Base-by-base conservation (phyloP, 2,113 vertebrate species). In the Mustela lutreola region DNA sequence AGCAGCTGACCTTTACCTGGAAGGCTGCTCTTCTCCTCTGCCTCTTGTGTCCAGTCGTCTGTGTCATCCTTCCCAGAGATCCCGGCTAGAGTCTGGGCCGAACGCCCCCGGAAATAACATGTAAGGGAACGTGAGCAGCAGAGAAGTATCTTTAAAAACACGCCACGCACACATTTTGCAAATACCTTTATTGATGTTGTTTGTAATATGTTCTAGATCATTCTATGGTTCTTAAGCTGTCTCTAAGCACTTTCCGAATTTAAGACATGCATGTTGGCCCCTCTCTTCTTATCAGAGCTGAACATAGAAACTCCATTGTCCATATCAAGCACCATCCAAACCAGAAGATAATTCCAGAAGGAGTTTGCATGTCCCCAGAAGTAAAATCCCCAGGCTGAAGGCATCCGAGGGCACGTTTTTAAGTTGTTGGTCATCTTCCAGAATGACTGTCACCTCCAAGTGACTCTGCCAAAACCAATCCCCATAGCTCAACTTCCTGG, bases 141-240 rank as follows among this genome's bases (percentile, higher is more conserved):
- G 97, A 91, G 80, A 97, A 97, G 92, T 36, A 82, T 97, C 53
- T 93, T 96, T 93, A 94, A 96, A 93, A 97, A 97, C 97, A 97
- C 60, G 70, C 94, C 96, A 82, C 94, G 95, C 97, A 92, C n/a
- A 97, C 96, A 94, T 97, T 98, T 98, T 98, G 93, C 97, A 98
- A 81, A 81, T 76, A 93, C 88, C 71, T 97, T 93, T 95, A 94
- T 94, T 86, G 76, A 60, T 39, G 53, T 56, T 92, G 95, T 98
- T 56, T 96, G 85, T 90, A 78, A 98, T 42, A 97, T 92, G 97
- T 98, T 97, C 87, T 95, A 73, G 84, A 42, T 97, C 78, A 96
- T 2, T 3, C 14, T 15, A 22, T 71, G 86, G 93, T 92, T 96
- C 92, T 63, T 76, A 94, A 91, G 95, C 91, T 97, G 22, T 65